Percentiles rank a stretch among this genome's conserved stretches.
Conservation (phyloP, 2,797 vertebrate species). For the Periophthalmus magnuspinnatus region DNA sequence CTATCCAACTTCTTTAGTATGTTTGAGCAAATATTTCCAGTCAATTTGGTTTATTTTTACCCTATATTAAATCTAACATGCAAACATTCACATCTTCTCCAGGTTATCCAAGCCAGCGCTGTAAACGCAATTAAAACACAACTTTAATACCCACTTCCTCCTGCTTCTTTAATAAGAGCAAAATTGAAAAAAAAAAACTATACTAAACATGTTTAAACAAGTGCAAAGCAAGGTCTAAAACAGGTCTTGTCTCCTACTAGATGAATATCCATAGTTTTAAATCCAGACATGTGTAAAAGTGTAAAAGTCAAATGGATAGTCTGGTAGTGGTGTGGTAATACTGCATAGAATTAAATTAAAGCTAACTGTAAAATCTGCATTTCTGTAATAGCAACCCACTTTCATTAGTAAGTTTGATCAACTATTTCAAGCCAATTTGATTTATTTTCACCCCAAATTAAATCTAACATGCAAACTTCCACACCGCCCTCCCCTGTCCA, state of each 20-base stretch:
- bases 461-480: background rate
- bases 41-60: background rate
- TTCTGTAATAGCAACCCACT: background rate
- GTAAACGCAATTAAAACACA: too few species aligned
- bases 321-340: background rate
- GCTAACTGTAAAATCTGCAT: background rate
- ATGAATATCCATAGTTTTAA: too few species aligned
- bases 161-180: too few species aligned
- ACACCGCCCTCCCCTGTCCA: constrained; percentile 14
- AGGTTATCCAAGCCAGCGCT: background rate
- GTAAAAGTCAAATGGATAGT: too few species aligned
- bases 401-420: background rate
- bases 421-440: background rate
- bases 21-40: background rate
- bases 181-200: too few species aligned
- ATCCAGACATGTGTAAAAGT: too few species aligned
- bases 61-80: background rate
- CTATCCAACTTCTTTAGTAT: background rate
- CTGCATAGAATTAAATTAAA: background rate
- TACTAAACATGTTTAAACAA: too few species aligned
- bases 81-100: background rate
- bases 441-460: background rate
- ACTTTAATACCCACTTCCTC: too few species aligned
- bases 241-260: too few species aligned
- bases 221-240: too few species aligned